These are phyloP conservation scores for Galbula dea DNA, from an alignment of 2,113 vertebrate genomes.

Conservation along the genomic window DNA sequence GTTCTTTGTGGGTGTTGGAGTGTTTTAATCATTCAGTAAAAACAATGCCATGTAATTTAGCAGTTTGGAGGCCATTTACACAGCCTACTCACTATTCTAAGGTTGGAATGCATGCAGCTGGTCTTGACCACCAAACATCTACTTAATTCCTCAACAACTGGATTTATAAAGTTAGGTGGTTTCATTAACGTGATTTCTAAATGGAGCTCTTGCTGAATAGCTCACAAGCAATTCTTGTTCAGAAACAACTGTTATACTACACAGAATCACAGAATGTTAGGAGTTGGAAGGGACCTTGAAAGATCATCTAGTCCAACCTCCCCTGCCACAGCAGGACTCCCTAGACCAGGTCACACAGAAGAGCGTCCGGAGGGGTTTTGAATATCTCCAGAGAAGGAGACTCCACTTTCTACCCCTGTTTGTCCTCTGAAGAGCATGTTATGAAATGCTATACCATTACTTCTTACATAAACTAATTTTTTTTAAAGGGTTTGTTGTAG, in stretches of 20 bases:
- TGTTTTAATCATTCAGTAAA: constrained; percentile 55
- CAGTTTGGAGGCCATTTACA: constrained; percentile 12
- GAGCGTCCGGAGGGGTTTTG: too few species aligned
- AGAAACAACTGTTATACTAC: too few species aligned
- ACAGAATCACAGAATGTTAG: too few species aligned
- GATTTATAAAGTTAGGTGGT: not conserved
- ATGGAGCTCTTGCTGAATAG: not conserved
- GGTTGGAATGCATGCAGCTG: constrained; percentile 8
- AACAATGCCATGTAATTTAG: constrained; percentile 58
- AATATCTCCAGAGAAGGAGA: too few species aligned
- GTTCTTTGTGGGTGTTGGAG: constrained; percentile 51
- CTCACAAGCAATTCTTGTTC: not conserved
- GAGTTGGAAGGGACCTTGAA: too few species aligned
- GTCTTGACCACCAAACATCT: not conserved
- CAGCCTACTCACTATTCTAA: constrained; percentile 19
- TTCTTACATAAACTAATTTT: not conserved
- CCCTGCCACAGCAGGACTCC: too few species aligned
- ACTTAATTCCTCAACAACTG: not conserved
- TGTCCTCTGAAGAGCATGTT: not conserved
- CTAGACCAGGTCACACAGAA: too few species aligned
- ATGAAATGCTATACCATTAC: not conserved
- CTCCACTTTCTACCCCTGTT: not conserved
- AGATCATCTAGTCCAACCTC: too few species aligned
- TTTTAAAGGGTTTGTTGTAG: not conserved
- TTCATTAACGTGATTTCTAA: not conserved